phyloP scores from a whole-genome alignment of 92 coral and sea anemone species.

The Zoanthus gigantus region DNA sequence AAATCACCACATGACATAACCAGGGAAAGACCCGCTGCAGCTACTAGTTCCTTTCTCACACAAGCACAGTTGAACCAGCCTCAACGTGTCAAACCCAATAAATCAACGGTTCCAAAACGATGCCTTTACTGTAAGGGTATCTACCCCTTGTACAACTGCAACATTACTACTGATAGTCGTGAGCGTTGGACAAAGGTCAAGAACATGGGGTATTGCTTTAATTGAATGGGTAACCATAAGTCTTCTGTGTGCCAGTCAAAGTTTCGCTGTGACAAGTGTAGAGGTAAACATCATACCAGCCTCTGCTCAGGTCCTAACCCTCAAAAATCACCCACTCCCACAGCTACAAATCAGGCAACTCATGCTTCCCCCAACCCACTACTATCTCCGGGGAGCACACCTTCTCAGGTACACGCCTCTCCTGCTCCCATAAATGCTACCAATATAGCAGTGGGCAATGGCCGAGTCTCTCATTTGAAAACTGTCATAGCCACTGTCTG shows the following conservation, averaged over 20 bases:
- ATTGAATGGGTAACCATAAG: conserved; percentile 44
- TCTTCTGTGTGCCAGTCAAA: conserved; percentile 59
- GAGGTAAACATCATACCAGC: conserved; percentile 60
- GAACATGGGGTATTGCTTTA: conserved; percentile 37
- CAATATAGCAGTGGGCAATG: neutral
- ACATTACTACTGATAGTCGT: neutral
- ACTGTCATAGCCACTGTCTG: conserved; percentile 2
- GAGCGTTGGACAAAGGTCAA: conserved; percentile 54
- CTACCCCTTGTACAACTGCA: neutral
- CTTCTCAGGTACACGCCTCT: neutral
- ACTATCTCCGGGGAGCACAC: conserved; percentile 1
- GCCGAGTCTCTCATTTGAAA: no score
- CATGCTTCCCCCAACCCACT: conserved; percentile 14
- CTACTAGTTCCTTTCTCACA: neutral
- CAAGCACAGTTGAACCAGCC: neutral
- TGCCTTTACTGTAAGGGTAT: conserved; percentile 34
- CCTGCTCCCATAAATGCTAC: no score
- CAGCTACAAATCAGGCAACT: neutral
- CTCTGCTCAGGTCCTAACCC: conserved; percentile 42
- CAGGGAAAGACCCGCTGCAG: neutral
- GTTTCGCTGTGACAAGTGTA: conserved; percentile 57
- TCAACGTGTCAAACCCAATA: conserved; percentile 2
- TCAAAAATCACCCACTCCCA: conserved; percentile 11
- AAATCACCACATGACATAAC: neutral
- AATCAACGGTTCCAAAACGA: neutral